Evolutionary conservation across 1,140 invertebrate genomes (phyloP).

Genomic region (Penaeus vannamei): DNA sequence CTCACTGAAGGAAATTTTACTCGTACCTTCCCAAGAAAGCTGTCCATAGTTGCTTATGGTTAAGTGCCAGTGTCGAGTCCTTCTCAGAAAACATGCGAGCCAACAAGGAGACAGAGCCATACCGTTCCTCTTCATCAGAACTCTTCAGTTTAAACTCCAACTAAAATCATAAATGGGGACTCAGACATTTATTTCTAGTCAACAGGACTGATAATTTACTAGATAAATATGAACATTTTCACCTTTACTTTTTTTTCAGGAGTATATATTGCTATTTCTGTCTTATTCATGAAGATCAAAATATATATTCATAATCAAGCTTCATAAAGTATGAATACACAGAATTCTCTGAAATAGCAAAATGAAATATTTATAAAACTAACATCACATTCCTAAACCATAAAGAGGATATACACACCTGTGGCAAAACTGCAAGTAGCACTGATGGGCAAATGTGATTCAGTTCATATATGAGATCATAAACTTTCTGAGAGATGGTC

Average conservation of each 20-base stretch:
- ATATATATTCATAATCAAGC: no score
- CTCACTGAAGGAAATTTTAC: neutral
- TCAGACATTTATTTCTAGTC: no score
- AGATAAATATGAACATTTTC: no score
- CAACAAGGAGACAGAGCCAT: conserved; percentile 89
- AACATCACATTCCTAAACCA: conserved; percentile 32
- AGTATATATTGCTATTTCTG: no score
- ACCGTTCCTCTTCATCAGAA: conserved; percentile 86
- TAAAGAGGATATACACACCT: conserved; percentile 79
- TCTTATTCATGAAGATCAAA: conserved; percentile 12
- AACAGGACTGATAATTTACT: no score
- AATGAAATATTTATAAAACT: neutral
- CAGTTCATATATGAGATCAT: conserved; percentile 96
- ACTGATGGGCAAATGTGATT: conserved; percentile 94
- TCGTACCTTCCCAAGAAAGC: conserved; percentile 85
- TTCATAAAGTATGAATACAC: conserved; percentile 1
- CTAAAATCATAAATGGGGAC: conserved; percentile 36
- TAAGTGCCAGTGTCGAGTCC: conserved; percentile 88
- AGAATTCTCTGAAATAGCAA: neutral
- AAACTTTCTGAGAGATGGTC: conserved; percentile 87
- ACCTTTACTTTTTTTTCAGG: no score
- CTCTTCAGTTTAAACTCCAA: conserved; percentile 79
- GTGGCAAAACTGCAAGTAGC: conserved; percentile 89
- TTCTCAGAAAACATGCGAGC: conserved; percentile 97
- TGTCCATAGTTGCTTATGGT: conserved; percentile 88